Conservation (phyloP, 2,113 vertebrate genomes). For the Toxostoma redivivum region DNA sequence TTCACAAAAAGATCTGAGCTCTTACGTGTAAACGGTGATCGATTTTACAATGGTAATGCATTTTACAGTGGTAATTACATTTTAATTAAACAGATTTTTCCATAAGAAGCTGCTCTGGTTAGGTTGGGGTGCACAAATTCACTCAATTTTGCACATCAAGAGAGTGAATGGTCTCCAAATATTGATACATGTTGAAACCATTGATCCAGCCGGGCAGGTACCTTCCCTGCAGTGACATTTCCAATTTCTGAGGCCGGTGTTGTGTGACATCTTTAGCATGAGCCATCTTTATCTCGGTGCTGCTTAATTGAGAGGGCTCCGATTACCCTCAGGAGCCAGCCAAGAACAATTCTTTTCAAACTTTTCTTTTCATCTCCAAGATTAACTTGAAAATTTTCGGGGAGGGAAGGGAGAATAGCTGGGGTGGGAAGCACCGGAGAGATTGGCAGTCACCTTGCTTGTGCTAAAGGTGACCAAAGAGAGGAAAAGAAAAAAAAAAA, state of each 20-base stretch:
- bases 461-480: slow-evolving; percentile 14
- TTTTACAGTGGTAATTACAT: too few relatives aligned
- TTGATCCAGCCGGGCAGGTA: not conserved
- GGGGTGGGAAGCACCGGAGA: not conserved
- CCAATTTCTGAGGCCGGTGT: slow-evolving; percentile 18
- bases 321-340: slow-evolving; percentile 23
- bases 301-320: slow-evolving; percentile 41
- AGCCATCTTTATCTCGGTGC: slow-evolving; percentile 58
- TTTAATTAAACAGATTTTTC: not conserved
- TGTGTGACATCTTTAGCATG: slow-evolving; percentile 39
- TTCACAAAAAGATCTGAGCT: too few relatives aligned
- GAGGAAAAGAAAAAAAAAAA: not conserved
- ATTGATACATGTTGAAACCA: not conserved
- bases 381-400: not conserved
- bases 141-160: not conserved
- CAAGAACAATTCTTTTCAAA: slow-evolving; percentile 13
- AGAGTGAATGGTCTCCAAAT: not conserved
- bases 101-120: not conserved
- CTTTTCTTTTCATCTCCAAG: not conserved
- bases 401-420: not conserved
- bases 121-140: not conserved
- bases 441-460: slow-evolving; percentile 47
- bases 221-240: not conserved
- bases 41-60: too few relatives aligned
- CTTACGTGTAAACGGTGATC: not conserved